These are phyloP conservation scores for Hypocryptadius cinnamomeus DNA, from an alignment of 2,113 vertebrate genomes.

Conservation along the genomic window DNA sequence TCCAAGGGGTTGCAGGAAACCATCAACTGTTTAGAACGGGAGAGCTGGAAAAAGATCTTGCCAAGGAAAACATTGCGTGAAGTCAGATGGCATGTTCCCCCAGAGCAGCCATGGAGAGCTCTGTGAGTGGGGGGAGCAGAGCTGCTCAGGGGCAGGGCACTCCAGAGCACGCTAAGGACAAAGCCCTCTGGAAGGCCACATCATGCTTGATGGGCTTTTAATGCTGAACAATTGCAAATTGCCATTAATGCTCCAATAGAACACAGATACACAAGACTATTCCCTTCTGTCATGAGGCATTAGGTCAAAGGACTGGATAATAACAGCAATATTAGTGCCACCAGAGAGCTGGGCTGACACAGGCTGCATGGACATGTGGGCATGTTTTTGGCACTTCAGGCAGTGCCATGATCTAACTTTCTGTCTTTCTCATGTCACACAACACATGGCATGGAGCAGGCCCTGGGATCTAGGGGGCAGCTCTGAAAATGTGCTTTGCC, in stretches of 20 bases:
- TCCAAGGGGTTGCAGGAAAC: not conserved
- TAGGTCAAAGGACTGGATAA: not conserved
- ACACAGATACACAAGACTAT: not conserved
- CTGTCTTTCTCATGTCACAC: not conserved
- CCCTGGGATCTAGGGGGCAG: not conserved
- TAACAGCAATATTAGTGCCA: not conserved
- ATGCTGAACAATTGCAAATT: slow-evolving; percentile 3
- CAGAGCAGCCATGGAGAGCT: not conserved
- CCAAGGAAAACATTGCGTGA: not conserved
- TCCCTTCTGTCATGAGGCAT: not conserved
- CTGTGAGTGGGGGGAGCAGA: not conserved
- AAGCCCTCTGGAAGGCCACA: not conserved
- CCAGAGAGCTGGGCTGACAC: not conserved
- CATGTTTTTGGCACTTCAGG: not conserved
- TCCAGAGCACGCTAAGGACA: not conserved
- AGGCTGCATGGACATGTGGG: not conserved
- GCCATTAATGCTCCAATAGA: not conserved
- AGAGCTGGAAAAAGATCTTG: not conserved
- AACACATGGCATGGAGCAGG: fast-evolving
- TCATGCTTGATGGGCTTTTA: not conserved
- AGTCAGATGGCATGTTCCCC: not conserved
- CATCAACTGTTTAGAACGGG: not conserved
- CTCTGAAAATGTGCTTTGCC: not conserved
- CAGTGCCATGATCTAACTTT: not conserved
- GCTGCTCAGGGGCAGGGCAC: not conserved